Percentiles rank a stretch among this genome's conserved stretches.
phyloP scores from a whole-genome alignment of 92 coral and sea anemone genomes.

The Isaurus tuberculatus region DNA sequence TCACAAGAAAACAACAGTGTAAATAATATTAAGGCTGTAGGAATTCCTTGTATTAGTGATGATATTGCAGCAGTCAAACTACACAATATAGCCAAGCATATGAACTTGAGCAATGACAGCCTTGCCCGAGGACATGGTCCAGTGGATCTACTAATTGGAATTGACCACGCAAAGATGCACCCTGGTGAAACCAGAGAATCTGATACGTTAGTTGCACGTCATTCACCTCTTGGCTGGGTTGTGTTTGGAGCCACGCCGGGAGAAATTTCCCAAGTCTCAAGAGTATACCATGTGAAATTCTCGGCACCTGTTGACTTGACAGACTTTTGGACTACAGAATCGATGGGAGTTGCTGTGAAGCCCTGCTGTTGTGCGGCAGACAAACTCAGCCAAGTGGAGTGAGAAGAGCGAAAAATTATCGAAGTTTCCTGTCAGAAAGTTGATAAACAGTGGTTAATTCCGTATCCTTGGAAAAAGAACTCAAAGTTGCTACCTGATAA shows the following conservation, averaged over 20 bases:
- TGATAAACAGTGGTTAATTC: slow-evolving; percentile 52
- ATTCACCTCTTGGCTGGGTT: too few relatives aligned
- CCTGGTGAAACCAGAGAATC: too few relatives aligned
- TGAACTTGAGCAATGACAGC: slow-evolving; percentile 28
- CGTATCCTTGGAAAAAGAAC: too few relatives aligned
- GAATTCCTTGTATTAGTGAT: too few relatives aligned
- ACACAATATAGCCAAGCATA: slow-evolving; percentile 36
- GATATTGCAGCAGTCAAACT: slow-evolving; percentile 42
- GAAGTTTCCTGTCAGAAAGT: slow-evolving; percentile 53
- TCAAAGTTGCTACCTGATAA: slow-evolving; percentile 49
- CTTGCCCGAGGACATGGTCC: too few relatives aligned
- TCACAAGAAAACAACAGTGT: too few relatives aligned
- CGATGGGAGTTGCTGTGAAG: too few relatives aligned
- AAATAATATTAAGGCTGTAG: slow-evolving; percentile 50
- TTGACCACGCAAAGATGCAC: too few relatives aligned
- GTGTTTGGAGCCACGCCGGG: slow-evolving; percentile 67
- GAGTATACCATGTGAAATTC: too few relatives aligned
- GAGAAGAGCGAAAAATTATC: slow-evolving; percentile 60
- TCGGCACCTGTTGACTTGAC: slow-evolving; percentile 43
- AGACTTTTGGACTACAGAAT: too few relatives aligned
- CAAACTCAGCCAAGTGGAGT: slow-evolving; percentile 56
- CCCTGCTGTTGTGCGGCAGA: slow-evolving; percentile 35
- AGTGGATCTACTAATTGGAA: too few relatives aligned
- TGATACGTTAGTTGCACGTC: too few relatives aligned
- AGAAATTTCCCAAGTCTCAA: neutral